Evolutionary conservation across 1,140 invertebrate species (phyloP).

Genomic region (Pollicipes pollicipes): DNA sequence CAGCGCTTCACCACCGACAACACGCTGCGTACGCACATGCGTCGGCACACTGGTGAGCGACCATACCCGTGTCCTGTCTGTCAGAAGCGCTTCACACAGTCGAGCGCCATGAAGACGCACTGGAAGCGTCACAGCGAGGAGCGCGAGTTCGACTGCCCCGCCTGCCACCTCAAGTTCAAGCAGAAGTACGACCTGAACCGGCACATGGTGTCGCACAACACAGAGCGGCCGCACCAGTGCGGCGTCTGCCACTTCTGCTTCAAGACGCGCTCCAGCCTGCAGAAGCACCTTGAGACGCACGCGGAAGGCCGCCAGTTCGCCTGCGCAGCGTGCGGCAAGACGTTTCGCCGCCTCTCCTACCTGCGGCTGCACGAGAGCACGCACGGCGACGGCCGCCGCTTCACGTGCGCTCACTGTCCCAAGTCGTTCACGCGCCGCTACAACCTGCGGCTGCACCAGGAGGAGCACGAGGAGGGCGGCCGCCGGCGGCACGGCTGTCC

Average conservation of each 20-base stretch:
- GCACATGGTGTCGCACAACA: not conserved
- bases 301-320: not conserved
- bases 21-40: slow-evolving; percentile 23
- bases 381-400: not conserved
- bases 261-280: not conserved
- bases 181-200: not conserved
- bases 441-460: not conserved
- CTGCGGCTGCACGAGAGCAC: not conserved
- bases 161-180: not conserved
- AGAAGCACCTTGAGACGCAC: not conserved
- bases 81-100: slow-evolving; percentile 26
- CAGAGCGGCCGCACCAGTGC: not conserved
- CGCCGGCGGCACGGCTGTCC: not conserved
- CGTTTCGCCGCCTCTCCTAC: not conserved
- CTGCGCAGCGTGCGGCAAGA: not conserved
- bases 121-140: not conserved
- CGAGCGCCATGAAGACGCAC: slow-evolving; percentile 1
- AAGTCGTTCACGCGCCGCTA: not conserved
- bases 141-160: not conserved
- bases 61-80: slow-evolving; percentile 28
- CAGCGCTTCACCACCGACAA: slow-evolving; percentile 29
- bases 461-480: not conserved
- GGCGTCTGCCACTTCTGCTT: not conserved
- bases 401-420: not conserved
- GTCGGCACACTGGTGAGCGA: slow-evolving; percentile 28